Conservation (phyloP, 2,113 vertebrate genomes). For the Eubucco bourcierii region DNA sequence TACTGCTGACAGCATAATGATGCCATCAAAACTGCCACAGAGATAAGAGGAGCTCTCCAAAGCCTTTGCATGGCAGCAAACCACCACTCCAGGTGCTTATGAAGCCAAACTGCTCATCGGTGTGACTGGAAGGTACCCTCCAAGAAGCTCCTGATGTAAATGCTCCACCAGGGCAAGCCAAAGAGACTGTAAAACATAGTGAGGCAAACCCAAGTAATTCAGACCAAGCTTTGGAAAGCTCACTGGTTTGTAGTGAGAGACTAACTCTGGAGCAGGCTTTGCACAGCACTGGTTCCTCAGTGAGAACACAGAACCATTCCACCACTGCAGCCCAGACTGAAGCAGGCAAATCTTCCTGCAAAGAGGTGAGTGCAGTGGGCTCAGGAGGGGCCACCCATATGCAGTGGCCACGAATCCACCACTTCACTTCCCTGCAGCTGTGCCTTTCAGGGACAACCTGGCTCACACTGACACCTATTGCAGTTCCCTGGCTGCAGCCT, state of each 20-base stretch:
- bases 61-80: background rate
- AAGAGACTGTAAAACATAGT: conserved; percentile 36
- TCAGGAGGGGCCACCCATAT: background rate
- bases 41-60: background rate
- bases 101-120: background rate
- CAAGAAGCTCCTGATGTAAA: conserved; percentile 5
- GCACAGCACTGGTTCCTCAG: background rate
- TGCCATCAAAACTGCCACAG: background rate
- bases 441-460: background rate
- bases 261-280: background rate
- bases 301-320: background rate
- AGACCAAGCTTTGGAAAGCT: background rate
- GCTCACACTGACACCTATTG: background rate
- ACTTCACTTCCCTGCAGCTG: background rate
- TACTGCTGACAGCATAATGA: conserved; percentile 23
- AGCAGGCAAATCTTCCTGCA: background rate
- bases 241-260: conserved; percentile 3
- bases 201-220: background rate
- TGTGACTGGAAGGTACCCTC: background rate
- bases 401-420: background rate
- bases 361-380: fast-evolving
- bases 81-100: background rate
- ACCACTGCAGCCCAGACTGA: background rate
- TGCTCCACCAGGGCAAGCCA: background rate
- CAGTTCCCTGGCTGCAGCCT: background rate